Evolutionary conservation across 2,888 invertebrate species (phyloP).

Genomic region (Xanthia icteritia): DNA sequence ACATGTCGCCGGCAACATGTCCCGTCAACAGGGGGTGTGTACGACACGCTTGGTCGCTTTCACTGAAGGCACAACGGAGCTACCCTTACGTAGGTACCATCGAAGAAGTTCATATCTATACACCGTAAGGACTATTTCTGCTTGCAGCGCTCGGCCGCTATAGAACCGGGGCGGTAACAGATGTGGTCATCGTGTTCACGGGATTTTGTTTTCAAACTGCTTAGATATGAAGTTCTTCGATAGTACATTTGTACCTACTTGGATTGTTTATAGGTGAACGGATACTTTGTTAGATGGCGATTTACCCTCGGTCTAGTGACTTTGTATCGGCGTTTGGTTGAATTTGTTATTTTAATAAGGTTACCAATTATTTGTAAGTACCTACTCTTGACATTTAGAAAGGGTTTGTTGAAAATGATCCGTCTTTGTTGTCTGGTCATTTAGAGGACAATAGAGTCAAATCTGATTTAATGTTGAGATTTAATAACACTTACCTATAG

Average conservation of each 20-base stretch:
- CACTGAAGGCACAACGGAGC: slow-evolving; percentile 58
- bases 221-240: too few species aligned
- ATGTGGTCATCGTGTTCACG: too few species aligned
- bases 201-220: too few species aligned
- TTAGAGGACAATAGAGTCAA: slow-evolving; percentile 1
- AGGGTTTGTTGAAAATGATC: slow-evolving; percentile 12
- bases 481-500: neutral
- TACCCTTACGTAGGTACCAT: slow-evolving; percentile 29
- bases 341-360: slow-evolving; percentile 31
- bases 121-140: too few species aligned
- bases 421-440: slow-evolving; percentile 37
- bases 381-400: slow-evolving; percentile 29
- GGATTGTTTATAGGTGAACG: slow-evolving; percentile 58
- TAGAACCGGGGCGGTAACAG: too few species aligned
- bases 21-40: slow-evolving; percentile 52
- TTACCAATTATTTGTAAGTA: slow-evolving; percentile 5
- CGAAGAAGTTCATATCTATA: too few species aligned
- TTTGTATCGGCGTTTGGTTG: slow-evolving; percentile 34
- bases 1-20: slow-evolving; percentile 5
- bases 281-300: slow-evolving; percentile 58
- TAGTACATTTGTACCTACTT: slow-evolving; percentile 13
- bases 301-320: slow-evolving; percentile 52
- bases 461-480: neutral
- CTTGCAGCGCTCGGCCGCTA: too few species aligned
- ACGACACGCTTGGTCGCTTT: slow-evolving; percentile 68